A percentile compares a stretch with the other conserved stretches of the same genome.
Evolutionary conservation across 2,888 invertebrate genomes (phyloP).

Genomic region (Tetrapedia diversipes): DNA sequence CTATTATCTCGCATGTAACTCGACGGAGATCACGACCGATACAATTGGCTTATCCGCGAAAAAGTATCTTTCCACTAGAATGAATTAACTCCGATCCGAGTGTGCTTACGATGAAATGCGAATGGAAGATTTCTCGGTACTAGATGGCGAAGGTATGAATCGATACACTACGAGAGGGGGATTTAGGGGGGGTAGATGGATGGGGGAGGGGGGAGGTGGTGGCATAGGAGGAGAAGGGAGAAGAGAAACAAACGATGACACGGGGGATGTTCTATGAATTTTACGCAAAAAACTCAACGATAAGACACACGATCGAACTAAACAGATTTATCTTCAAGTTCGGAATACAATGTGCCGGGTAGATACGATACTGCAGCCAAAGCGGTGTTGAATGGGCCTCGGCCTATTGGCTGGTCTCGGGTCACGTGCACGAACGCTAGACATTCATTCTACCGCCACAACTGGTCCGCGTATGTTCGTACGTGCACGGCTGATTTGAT

Average conservation of each 20-base stretch:
- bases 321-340: conserved; percentile 34
- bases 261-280: not conserved
- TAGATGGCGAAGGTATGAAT: conserved; percentile 9
- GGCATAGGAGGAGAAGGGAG: not conserved
- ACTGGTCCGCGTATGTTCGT: conserved; percentile 63
- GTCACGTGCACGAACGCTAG: conserved; percentile 68
- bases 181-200: too few relatives aligned
- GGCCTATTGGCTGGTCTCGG: conserved; percentile 67
- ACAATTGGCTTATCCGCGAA: conserved; percentile 13
- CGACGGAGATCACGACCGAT: not conserved
- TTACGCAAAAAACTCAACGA: conserved; percentile 18
- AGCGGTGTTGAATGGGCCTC: conserved; percentile 66
- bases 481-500: conserved; percentile 51
- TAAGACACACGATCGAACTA: conserved; percentile 15
- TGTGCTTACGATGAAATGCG: not conserved
- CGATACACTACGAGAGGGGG: too few relatives aligned
- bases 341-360: conserved; percentile 16
- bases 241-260: not conserved
- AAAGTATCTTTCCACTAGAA: conserved; percentile 8
- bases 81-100: not conserved
- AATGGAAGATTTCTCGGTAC: conserved; percentile 6
- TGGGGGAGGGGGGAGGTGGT: too few relatives aligned
- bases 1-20: conserved; percentile 1
- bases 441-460: conserved; percentile 68
- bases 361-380: conserved; percentile 58